Evolutionary conservation across 2,888 invertebrate genomes (phyloP).

Genomic region (Congeria kusceri): DNA sequence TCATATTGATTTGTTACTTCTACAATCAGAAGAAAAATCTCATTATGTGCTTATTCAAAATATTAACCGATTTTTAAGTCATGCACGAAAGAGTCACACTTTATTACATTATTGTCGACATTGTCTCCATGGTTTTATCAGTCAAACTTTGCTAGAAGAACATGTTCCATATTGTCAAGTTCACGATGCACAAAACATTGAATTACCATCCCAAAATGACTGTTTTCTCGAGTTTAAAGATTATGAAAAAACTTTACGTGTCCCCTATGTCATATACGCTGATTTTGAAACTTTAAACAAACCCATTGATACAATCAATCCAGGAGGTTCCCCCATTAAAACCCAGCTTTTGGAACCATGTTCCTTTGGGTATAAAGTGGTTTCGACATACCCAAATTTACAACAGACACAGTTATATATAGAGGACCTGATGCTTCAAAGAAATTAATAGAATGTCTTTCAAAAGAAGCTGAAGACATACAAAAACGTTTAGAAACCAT

Average conservation of each 20-base stretch:
- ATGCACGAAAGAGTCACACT: background rate
- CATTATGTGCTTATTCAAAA: slow-evolving; percentile 36
- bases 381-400: slow-evolving; percentile 5
- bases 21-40: slow-evolving; percentile 31
- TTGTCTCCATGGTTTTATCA: slow-evolving; percentile 15
- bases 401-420: slow-evolving; percentile 24
- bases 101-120: slow-evolving; percentile 13
- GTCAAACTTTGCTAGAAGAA: background rate
- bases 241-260: slow-evolving; percentile 19
- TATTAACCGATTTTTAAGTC: slow-evolving; percentile 12
- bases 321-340: background rate
- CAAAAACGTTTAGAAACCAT: slow-evolving; percentile 5
- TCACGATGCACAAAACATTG: slow-evolving; percentile 35
- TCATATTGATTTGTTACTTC: slow-evolving; percentile 22
- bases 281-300: slow-evolving; percentile 32
- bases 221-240: slow-evolving; percentile 27
- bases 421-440: slow-evolving; percentile 32
- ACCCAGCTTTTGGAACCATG: slow-evolving; percentile 18
- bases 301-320: background rate
- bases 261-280: slow-evolving; percentile 32
- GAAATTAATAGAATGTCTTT: slow-evolving; percentile 27
- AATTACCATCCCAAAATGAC: slow-evolving; percentile 21
- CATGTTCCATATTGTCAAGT: slow-evolving; percentile 25
- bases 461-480: slow-evolving; percentile 19
- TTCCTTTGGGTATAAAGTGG: slow-evolving; percentile 35